Evolutionary conservation across 1,140 invertebrate genomes (phyloP), one percentile per base, ranked within the genome.

Genomic region (Cydia fagiglandana): DNA sequence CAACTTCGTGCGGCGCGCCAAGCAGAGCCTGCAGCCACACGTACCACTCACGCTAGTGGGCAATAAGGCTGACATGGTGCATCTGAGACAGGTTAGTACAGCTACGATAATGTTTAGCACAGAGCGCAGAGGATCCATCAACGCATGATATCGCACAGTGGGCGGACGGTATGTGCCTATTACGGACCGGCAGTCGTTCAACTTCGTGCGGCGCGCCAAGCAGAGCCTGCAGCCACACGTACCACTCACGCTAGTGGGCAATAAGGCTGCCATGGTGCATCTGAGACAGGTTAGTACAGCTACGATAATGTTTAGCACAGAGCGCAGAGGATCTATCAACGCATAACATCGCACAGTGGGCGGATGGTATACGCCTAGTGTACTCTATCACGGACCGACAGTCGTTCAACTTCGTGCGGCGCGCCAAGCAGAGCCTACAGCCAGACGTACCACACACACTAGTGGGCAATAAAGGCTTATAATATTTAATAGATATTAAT

Each of bases 221-320:
- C 96, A 91, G 90, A 95, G 83, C 91, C 96, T 88, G 82, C 95
- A 96, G 82, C 94, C 94, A 9, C 95, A 96, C 79, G 95, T 95
- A 78, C 97, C 97, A 2, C 94, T 97, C 7, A 95, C 96, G 4
- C 93, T 98, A 3, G 96, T 98, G 17, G 98, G 96, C 17, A 98
- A 98, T 86, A 98, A 99, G 93, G 96, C 95, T 7, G 98, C 98
- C 85, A 97, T 99, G 95, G 96, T 98, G 41, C 97, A 98, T 91
- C 92, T 98, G 73, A 92, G 97, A 77, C 96, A 97, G 93, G 96
- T 34, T 2, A 24, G 24, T 24, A 2, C 24, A 24, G 24, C 24
- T 24, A 24, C 24, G 24, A 24, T 24, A 24, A 24, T 24, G 24
- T 24, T 24, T 24, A 24, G 24, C 24, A 24, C 24, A 24, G 24